phyloP scores from a whole-genome alignment of 2,113 vertebrate genomes.

The Acanthochromis polyacanthus region DNA sequence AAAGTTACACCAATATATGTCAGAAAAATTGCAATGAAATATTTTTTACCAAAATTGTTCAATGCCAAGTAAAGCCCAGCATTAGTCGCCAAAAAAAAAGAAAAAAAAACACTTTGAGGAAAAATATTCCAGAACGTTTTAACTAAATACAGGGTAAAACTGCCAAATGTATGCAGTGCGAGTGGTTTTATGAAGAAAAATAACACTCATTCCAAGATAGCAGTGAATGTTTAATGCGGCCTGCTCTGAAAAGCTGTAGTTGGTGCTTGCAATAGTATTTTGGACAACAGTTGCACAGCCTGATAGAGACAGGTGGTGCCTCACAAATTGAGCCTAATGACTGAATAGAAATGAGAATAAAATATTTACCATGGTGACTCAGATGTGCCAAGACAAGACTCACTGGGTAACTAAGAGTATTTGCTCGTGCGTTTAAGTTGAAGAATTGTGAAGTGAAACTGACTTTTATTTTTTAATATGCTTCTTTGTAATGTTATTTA shows the following conservation, averaged over 20 bases:
- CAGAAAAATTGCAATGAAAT: no score
- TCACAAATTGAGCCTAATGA: slow-evolving; percentile 22
- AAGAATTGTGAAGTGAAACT: neutral
- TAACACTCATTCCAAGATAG: neutral
- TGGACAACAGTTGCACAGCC: slow-evolving; percentile 5
- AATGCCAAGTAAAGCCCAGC: no score
- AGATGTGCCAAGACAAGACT: slow-evolving; percentile 13
- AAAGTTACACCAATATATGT: no score
- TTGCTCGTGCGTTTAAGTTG: slow-evolving; percentile 8
- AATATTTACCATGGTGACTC: slow-evolving; percentile 37
- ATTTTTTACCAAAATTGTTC: no score
- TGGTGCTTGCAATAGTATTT: neutral
- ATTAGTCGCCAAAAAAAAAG: no score
- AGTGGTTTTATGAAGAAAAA: no score
- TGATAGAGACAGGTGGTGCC: slow-evolving; percentile 30
- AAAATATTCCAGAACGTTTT: no score
- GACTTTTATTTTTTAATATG: neutral
- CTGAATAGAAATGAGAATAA: slow-evolving; percentile 6
- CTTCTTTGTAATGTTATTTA: neutral
- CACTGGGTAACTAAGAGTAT: slow-evolving; percentile 1
- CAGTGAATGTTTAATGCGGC: neutral
- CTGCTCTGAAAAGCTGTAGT: neutral
- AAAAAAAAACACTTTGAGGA: no score
- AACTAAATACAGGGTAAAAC: no score
- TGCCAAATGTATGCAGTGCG: no score